Evolutionary conservation across 2,113 vertebrate species (phyloP).

Genomic region (Hydrochoerus hydrochaeris): DNA sequence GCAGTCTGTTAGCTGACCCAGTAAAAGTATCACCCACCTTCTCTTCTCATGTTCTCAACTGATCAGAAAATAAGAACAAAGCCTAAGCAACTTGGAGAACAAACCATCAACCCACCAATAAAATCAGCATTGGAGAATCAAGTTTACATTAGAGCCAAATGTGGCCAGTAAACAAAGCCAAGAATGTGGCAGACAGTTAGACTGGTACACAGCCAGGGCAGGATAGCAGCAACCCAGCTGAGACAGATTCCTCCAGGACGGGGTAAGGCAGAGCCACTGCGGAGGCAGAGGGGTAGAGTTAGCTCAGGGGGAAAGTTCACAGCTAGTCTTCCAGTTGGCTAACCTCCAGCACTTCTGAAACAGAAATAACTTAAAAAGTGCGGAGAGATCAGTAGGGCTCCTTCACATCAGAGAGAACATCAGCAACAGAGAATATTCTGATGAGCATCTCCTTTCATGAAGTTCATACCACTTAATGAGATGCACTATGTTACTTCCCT

Average conservation of each 20-base stretch:
- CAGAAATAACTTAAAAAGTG: background rate
- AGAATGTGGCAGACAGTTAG: background rate
- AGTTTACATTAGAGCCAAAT: background rate
- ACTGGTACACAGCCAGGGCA: background rate
- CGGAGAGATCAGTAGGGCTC: background rate
- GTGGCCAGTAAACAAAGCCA: background rate
- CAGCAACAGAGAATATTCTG: background rate
- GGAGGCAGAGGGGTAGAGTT: background rate
- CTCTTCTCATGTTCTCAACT: background rate
- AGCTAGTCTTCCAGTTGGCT: background rate
- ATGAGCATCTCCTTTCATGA: background rate
- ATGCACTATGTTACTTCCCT: background rate
- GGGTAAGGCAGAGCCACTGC: background rate
- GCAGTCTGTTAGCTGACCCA: background rate
- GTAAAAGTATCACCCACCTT: background rate
- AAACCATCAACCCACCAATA: background rate
- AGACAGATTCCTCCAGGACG: background rate
- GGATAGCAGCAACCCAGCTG: accelerated
- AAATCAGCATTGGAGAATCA: background rate
- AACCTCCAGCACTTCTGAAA: background rate
- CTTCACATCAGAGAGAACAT: background rate
- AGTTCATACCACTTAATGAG: background rate
- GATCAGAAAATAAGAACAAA: background rate
- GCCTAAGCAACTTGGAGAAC: background rate
- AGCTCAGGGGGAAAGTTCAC: background rate